Percentiles rank a stretch among this genome's conserved stretches.
Evolutionary conservation across 2,797 vertebrate species (phyloP).

Genomic region (Orientallactaga sibirica): DNA sequence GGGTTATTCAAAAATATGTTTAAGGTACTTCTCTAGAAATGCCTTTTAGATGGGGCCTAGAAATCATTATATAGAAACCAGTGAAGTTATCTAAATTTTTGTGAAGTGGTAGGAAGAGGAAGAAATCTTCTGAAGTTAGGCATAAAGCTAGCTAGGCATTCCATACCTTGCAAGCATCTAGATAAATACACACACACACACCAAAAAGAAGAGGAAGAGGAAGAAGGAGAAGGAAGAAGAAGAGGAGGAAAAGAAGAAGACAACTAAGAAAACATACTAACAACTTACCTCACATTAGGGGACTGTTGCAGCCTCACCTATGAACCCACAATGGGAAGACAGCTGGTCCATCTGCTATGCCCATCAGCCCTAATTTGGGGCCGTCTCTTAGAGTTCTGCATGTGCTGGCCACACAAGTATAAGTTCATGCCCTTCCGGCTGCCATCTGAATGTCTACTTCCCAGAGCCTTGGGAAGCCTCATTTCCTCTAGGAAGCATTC

Average conservation of each 20-base stretch:
- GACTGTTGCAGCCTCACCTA: not conserved
- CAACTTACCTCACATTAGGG: not conserved
- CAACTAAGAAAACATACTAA: not conserved
- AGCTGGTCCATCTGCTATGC: constrained; percentile 74
- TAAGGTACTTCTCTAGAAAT: constrained; percentile 61
- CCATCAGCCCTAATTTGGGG: constrained; percentile 50
- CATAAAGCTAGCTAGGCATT: not conserved
- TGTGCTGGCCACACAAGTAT: constrained; percentile 70
- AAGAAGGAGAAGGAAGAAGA: no score
- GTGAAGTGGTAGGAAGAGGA: not conserved
- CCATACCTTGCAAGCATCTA: constrained; percentile 44
- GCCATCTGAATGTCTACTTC: constrained; percentile 42
- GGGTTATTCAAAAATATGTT: constrained; percentile 66
- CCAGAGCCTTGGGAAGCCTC: not conserved
- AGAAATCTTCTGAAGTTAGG: constrained; percentile 26
- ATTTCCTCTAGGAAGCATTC: constrained; percentile 48
- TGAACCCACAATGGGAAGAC: constrained; percentile 44
- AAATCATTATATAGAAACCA: constrained; percentile 44
- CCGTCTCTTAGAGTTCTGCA: constrained; percentile 47
- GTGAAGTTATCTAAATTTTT: constrained; percentile 27
- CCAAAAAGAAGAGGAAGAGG: no score
- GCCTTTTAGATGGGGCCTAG: constrained; percentile 20
- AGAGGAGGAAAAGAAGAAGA: constrained; percentile 3
- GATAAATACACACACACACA: not conserved
- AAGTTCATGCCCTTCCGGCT: constrained; percentile 66